These are phyloP conservation scores for Macrotrachela quadricornifera DNA, from an alignment of 1,140 invertebrate genomes.

Conservation along the genomic window DNA sequence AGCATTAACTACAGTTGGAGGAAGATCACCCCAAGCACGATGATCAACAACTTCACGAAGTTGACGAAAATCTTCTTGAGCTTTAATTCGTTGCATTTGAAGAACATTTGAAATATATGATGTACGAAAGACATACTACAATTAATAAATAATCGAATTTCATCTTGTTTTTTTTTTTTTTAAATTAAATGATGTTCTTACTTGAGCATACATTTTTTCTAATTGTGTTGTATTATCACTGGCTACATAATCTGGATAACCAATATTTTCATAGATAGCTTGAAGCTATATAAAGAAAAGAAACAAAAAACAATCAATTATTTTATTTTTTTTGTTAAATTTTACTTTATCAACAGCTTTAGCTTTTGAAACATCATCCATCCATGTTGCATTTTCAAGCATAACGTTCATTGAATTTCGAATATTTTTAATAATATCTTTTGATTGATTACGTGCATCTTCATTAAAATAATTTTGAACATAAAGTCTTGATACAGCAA, in stretches of 20 bases:
- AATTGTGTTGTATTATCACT: constrained; percentile 38
- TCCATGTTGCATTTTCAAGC: constrained; percentile 50
- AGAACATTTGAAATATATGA: too few species aligned
- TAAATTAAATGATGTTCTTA: too few species aligned
- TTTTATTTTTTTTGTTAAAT: constrained; percentile 8
- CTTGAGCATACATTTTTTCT: constrained; percentile 29
- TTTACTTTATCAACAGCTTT: constrained; percentile 34
- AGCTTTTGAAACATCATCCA: constrained; percentile 52
- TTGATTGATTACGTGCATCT: constrained; percentile 53
- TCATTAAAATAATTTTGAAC: constrained; percentile 62
- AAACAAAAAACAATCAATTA: constrained; percentile 13
- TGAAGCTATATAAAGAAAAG: constrained; percentile 8
- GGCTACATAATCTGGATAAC: constrained; percentile 63
- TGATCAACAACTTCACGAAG: too few species aligned
- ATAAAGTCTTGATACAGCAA: constrained; percentile 61
- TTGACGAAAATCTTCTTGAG: too few species aligned
- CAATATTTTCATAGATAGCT: constrained; percentile 59
- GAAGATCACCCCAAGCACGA: too few species aligned
- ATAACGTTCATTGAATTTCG: constrained; percentile 52
- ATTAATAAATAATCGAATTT: too few species aligned
- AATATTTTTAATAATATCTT: constrained; percentile 61
- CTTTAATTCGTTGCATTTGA: too few species aligned
- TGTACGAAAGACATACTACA: too few species aligned
- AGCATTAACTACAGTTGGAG: too few species aligned
- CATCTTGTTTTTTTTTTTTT: too few species aligned